Conservation (phyloP, 2,888 invertebrate species). For the Drosophila stalkeri region DNA sequence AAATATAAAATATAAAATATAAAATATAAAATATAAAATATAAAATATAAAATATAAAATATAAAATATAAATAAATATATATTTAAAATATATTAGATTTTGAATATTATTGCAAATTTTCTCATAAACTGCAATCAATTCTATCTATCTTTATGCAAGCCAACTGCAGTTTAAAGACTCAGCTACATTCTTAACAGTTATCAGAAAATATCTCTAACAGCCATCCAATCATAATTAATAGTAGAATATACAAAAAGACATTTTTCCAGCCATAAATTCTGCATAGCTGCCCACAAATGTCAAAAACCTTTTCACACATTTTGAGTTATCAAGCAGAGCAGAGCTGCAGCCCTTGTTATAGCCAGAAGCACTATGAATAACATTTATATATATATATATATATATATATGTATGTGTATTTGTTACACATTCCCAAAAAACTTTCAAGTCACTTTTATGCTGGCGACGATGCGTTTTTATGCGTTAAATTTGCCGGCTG, state of each 20-base stretch:
- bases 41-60: too few relatives aligned
- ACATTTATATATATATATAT: slow-evolving; percentile 38
- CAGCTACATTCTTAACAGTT: not conserved
- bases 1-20: too few relatives aligned
- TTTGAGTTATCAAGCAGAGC: slow-evolving; percentile 15
- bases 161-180: not conserved
- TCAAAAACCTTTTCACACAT: slow-evolving; percentile 64
- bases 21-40: too few relatives aligned
- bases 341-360: not conserved
- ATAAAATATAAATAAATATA: too few relatives aligned
- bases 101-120: too few relatives aligned
- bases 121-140: too few relatives aligned
- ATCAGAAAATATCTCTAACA: not conserved
- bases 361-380: slow-evolving; percentile 44
- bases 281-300: slow-evolving; percentile 38
- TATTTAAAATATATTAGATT: too few relatives aligned
- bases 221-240: not conserved
- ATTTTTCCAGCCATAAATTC: slow-evolving; percentile 39
- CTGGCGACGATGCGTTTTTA: slow-evolving; percentile 67
- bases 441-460: slow-evolving; percentile 53
- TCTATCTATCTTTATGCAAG: too few relatives aligned
- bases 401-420: slow-evolving; percentile 22
- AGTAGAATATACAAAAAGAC: slow-evolving; percentile 7
- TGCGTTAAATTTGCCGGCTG: slow-evolving; percentile 64
- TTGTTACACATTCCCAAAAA: slow-evolving; percentile 59